Evolutionary conservation across 2,113 vertebrate genomes (phyloP).

Genomic region (Zosterops lateralis): DNA sequence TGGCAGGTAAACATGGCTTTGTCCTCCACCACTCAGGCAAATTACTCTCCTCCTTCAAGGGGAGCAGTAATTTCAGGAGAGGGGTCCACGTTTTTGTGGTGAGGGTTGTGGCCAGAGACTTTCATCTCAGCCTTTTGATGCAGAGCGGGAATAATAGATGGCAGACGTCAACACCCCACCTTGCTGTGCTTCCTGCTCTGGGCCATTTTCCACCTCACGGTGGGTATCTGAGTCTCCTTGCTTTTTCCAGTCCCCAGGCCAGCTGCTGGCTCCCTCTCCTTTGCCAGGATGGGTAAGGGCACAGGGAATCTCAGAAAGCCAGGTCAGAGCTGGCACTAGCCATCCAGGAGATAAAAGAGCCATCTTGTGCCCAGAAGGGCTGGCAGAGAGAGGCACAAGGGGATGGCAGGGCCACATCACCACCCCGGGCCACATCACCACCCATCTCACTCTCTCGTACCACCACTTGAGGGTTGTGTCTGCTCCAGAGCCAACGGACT

Average conservation of each 20-base stretch:
- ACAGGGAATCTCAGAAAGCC: neutral
- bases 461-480: neutral
- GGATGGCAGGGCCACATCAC: neutral
- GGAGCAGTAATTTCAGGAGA: slow-evolving; percentile 9
- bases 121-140: slow-evolving; percentile 57
- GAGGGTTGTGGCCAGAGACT: slow-evolving; percentile 5
- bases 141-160: slow-evolving; percentile 5
- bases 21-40: neutral
- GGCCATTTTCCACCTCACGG: neutral
- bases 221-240: neutral
- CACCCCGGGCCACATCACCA: neutral
- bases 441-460: rapidly evolving
- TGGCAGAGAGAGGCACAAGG: neutral
- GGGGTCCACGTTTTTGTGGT: neutral
- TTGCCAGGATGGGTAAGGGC: neutral
- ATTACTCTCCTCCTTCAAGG: slow-evolving; percentile 27
- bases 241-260: neutral
- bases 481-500: neutral
- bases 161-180: neutral
- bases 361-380: neutral
- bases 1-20: slow-evolving; percentile 50
- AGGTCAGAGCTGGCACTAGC: neutral
- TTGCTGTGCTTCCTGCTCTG: neutral
- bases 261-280: neutral
- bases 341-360: neutral